phyloP scores from a whole-genome alignment of 1,140 invertebrate species.

The Drosophila leontia region DNA sequence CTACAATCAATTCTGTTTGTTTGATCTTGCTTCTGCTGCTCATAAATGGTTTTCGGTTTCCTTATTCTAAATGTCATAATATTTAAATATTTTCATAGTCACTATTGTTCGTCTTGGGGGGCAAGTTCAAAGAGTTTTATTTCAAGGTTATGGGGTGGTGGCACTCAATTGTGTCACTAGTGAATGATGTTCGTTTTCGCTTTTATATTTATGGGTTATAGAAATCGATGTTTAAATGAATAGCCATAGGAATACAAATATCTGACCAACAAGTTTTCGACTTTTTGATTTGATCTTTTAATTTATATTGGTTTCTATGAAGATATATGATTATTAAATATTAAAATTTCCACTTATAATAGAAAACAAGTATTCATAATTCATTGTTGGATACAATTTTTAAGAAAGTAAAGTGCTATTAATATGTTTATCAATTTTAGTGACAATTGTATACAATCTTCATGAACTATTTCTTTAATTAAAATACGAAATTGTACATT shows the following conservation, averaged over 20 bases:
- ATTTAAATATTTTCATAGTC: conserved; percentile 31
- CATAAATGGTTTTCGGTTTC: conserved; percentile 26
- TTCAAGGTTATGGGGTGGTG: conserved; percentile 60
- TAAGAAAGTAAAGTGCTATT: not conserved
- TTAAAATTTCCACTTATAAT: no score
- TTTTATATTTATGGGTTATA: conserved; percentile 23
- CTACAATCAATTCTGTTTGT: conserved; percentile 62
- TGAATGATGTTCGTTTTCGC: conserved; percentile 34
- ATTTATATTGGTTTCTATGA: not conserved
- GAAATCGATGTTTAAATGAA: conserved; percentile 14
- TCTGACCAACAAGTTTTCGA: not conserved
- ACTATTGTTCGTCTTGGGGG: conserved; percentile 14
- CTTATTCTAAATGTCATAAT: conserved; percentile 61
- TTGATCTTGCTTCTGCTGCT: conserved; percentile 26
- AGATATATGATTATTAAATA: not conserved
- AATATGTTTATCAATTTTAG: not conserved
- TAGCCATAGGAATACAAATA: not conserved
- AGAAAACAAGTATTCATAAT: no score
- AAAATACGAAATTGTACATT: not conserved
- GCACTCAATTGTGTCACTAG: conserved; percentile 7
- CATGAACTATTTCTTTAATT: not conserved
- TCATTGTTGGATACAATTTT: not conserved
- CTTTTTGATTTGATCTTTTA: not conserved
- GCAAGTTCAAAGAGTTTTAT: conserved; percentile 16
- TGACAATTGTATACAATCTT: no score